Percentiles rank a stretch among this genome's conserved stretches.
phyloP scores from a whole-genome alignment of 2,888 invertebrate genomes.

The Hyles lineata region DNA sequence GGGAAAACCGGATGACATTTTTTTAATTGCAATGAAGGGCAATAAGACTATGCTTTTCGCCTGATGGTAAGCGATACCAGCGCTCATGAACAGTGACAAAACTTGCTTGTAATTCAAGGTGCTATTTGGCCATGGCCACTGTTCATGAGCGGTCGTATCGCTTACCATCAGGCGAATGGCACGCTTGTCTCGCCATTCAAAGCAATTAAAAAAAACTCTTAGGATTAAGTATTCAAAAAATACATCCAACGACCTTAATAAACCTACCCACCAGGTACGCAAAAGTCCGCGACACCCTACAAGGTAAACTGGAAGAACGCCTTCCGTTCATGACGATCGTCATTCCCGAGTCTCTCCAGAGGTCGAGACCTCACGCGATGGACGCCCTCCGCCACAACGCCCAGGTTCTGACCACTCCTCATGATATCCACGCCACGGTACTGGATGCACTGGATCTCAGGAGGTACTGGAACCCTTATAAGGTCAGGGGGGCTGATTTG shows the following conservation, averaged over 20 bases:
- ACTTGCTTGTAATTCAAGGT: no score
- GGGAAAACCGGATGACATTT: background rate
- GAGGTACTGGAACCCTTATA: conserved; percentile 60
- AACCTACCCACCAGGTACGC: conserved; percentile 87
- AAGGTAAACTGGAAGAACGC: conserved; percentile 96
- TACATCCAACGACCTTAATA: no score
- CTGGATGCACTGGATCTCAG: conserved; percentile 86
- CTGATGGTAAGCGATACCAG: no score
- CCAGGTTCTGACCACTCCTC: conserved; percentile 91
- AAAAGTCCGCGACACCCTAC: conserved; percentile 91
- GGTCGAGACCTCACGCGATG: conserved; percentile 85
- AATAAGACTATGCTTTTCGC: no score
- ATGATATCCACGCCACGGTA: conserved; percentile 91
- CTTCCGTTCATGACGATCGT: conserved; percentile 93
- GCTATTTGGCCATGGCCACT: no score
- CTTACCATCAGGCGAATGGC: no score
- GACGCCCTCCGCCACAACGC: conserved; percentile 87
- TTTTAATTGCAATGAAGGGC: no score
- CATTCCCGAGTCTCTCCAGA: conserved; percentile 89
- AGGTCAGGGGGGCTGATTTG: conserved; percentile 77
- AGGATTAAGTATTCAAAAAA: no score
- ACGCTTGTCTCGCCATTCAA: no score
- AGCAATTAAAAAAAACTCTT: no score
- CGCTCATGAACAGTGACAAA: no score
- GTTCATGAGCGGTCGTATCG: no score